A percentile compares a stretch with the other conserved stretches of the same genome.
phyloP scores from a whole-genome alignment of 2,888 invertebrate species.

The Drosophila flavopinicola region DNA sequence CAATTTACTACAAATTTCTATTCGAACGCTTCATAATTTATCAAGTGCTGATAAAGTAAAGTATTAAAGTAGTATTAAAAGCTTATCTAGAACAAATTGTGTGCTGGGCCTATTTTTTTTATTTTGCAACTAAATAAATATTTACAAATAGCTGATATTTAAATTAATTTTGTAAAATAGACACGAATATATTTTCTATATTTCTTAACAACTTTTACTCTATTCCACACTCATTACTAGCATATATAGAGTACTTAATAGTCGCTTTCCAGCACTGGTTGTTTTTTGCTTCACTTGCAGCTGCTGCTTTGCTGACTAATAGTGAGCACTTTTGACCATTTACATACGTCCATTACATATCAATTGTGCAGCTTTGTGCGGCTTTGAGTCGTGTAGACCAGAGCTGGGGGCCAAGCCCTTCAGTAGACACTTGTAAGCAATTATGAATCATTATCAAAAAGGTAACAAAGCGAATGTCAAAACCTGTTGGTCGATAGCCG shows the following conservation, averaged over 20 bases:
- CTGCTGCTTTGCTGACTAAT: conserved; percentile 64
- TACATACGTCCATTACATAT: conserved; percentile 56
- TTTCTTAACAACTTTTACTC: too few species aligned
- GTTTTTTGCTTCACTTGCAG: conserved; percentile 3
- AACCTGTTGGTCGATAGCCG: conserved; percentile 57
- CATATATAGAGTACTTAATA: neutral
- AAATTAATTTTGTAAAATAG: too few species aligned
- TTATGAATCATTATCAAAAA: conserved; percentile 74
- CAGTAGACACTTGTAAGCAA: conserved; percentile 73
- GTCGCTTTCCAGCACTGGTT: neutral
- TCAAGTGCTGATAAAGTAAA: too few species aligned
- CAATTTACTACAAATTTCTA: too few species aligned
- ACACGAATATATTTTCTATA: neutral
- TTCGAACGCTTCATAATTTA: too few species aligned
- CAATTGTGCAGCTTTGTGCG: conserved; percentile 57
- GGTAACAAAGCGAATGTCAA: conserved; percentile 63
- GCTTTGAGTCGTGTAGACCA: conserved; percentile 4
- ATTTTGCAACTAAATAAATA: too few species aligned
- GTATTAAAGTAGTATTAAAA: too few species aligned
- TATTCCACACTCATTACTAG: too few species aligned
- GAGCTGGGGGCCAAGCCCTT: conserved; percentile 65
- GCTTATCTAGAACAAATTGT: too few species aligned
- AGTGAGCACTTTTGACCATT: conserved; percentile 59
- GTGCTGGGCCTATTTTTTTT: too few species aligned
- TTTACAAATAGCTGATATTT: too few species aligned